Conservation (phyloP, 2,797 vertebrate species). For the Graptemys geographica region DNA sequence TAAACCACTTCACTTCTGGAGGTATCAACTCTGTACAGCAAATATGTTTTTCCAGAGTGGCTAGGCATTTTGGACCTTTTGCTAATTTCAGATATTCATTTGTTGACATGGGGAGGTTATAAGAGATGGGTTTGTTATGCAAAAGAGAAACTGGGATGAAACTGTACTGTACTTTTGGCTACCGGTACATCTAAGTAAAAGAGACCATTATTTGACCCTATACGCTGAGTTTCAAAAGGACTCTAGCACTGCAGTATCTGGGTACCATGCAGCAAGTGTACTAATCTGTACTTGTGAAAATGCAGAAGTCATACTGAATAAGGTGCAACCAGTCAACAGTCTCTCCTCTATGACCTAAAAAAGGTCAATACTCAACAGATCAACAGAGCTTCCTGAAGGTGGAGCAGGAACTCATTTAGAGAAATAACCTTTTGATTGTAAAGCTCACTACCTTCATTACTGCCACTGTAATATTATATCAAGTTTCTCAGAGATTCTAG, state of each 20-base stretch:
- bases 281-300: neutral
- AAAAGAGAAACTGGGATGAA: neutral
- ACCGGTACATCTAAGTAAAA: neutral
- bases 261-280: neutral
- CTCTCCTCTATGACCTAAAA: rapidly evolving
- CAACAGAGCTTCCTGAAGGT: rapidly evolving
- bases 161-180: too few species aligned
- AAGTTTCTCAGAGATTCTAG: too few species aligned
- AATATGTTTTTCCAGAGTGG: constrained; percentile 57
- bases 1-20: constrained; percentile 27
- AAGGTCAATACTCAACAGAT: neutral
- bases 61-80: neutral
- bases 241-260: neutral
- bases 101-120: constrained; percentile 20
- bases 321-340: rapidly evolving
- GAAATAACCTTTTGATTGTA: neutral
- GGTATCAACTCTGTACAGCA: constrained; percentile 23
- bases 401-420: neutral
- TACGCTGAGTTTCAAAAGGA: neutral
- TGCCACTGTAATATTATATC: too few species aligned
- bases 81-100: neutral
- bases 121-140: neutral
- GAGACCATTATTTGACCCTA: neutral
- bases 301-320: rapidly evolving
- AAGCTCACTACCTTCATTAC: neutral